Evolutionary conservation across 2,797 vertebrate genomes (phyloP), one percentile per base, ranked within the genome.

Genomic region (Pseudochirops corinnae): DNA sequence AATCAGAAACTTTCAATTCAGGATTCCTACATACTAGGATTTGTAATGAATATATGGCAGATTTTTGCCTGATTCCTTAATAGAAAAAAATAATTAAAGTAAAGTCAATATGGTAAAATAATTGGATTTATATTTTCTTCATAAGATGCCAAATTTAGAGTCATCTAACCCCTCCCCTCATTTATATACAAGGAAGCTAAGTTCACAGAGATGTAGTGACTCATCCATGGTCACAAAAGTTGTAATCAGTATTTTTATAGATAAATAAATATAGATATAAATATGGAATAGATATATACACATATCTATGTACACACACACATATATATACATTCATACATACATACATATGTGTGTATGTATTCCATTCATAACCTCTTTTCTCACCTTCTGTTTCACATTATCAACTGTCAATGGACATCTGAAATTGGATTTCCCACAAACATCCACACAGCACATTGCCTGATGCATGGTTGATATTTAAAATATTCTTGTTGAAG

Each of bases 1-100:
- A 95, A 67, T 94, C 18, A 96, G 28, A 95, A 96, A 95, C 39
- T 4, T 58, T 96, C 92, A 16, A 12, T 29, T 92, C 53, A 58
- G 94, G 7, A 31, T 94, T 94, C 91, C 29, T 9, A 90, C 2
- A 29, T 46, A 58, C 46, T 18, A 60, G 26, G 16, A 9, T 95
- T 95, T 94, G 92, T 24, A 82, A 14, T 62, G 46, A 90, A 92
- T 87, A 92, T 87, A 0, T 82, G 26, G 58, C 87, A 56, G 56
- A 56, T 1, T 12, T 91, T 95, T n/a, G 93, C 46, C 1, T 93
- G 56, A 91, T 39, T 82, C 9, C 21, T 53, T 57, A 91, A 12
- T 14, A n/a, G 4, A 82, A 95, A 91, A 91, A 91, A 91, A 94
- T 56, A 7, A 93, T 56, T n/a, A 67, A 39, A n/a, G n/a, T 4